Evolutionary conservation across 2,113 vertebrate genomes (phyloP).

Genomic region (Aldabrachelys gigantea): DNA sequence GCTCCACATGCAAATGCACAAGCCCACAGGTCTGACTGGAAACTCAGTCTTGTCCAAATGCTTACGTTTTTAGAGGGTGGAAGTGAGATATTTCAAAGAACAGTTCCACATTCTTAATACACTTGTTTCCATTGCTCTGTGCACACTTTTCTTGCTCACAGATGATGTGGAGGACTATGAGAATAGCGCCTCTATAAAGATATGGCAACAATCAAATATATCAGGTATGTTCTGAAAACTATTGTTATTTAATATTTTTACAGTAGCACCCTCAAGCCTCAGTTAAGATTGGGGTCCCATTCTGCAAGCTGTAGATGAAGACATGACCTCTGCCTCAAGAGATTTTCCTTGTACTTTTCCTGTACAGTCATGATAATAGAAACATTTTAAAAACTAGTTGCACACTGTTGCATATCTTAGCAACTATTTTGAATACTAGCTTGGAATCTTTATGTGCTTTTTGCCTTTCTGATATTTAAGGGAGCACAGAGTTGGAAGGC

Average conservation of each 20-base stretch:
- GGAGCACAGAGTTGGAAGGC: neutral
- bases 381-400: neutral
- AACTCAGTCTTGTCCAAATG: neutral
- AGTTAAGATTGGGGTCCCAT: neutral
- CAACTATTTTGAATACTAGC: neutral
- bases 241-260: rapidly evolving
- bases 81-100: neutral
- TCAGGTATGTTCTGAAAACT: neutral
- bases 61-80: rapidly evolving
- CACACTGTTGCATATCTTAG: rapidly evolving
- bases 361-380: rapidly evolving
- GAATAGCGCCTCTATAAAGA: conserved; percentile 52
- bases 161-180: conserved; percentile 64
- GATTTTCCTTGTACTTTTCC: neutral
- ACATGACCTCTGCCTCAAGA: rapidly evolving
- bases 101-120: neutral
- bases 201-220: conserved; percentile 43
- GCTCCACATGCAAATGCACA: neutral
- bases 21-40: neutral
- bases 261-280: neutral
- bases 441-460: rapidly evolving
- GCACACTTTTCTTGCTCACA: neutral
- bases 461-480: rapidly evolving
- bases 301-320: rapidly evolving
- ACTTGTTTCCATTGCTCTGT: neutral